phyloP scores from a whole-genome alignment of 2,888 invertebrate species.

The Lasioglossum oenotherae region DNA sequence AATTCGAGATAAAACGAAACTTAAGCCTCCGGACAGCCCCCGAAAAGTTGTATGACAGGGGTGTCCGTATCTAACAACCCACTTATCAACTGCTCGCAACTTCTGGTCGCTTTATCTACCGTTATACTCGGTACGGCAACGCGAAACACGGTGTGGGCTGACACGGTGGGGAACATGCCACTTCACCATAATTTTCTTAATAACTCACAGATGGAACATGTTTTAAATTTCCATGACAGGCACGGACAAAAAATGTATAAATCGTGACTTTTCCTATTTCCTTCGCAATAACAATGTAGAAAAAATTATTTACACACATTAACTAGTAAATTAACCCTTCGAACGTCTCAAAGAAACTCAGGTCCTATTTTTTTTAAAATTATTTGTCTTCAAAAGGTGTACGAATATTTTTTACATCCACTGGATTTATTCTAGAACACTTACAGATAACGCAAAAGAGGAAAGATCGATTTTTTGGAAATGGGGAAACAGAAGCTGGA shows the following conservation, averaged over 20 bases:
- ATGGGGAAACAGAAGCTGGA: neutral
- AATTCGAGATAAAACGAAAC: conserved; percentile 29
- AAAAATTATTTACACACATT: too few species aligned
- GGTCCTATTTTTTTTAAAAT: too few species aligned
- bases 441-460: too few species aligned
- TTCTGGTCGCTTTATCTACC: conserved; percentile 27
- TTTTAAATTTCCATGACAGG: too few species aligned
- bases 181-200: neutral
- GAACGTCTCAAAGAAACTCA: too few species aligned
- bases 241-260: too few species aligned
- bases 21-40: neutral
- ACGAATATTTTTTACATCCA: too few species aligned
- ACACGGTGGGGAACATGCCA: neutral
- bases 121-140: conserved; percentile 18
- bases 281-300: too few species aligned
- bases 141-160: conserved; percentile 8
- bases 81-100: conserved; percentile 36
- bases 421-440: too few species aligned
- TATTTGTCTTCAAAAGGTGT: too few species aligned
- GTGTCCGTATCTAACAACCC: conserved; percentile 22
- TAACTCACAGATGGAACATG: neutral
- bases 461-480: neutral
- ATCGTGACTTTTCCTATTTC: too few species aligned
- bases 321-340: too few species aligned
- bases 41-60: conserved; percentile 22